Base-by-base conservation (phyloP, 2,888 invertebrate species). In the Alentia gelatinosa region DNA sequence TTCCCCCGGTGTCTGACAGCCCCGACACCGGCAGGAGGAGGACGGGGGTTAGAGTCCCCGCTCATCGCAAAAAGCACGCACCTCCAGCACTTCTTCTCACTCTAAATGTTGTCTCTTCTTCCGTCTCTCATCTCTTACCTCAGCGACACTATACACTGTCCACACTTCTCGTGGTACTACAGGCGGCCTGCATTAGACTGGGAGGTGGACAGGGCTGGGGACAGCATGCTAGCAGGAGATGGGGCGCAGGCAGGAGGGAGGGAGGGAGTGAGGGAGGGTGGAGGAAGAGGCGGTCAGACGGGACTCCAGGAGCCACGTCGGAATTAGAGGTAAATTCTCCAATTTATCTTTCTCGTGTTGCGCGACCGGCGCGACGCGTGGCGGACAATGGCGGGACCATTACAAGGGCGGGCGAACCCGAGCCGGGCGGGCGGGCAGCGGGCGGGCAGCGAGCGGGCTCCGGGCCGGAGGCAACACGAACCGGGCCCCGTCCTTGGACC, bases 281-380 rank as follows among this genome's bases (percentile, higher is more conserved):
- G 63, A 26, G 63, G 63, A 12, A 79, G 37, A 26, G 79, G 12
- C n/a, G 30, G 5, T 4, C 86, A 33, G 15, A 42, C 86, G 39
- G 23, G 42, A 19, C 39, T 30, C 83, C 83, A 74, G 12, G 12
- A 26, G 50, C 47, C 47, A 50, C 30, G 86, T 86, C 50, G 47
- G 47, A 86, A 86, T 86, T 86, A 86, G 86, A 86, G 86, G 86
- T 50, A 86, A 86, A 86, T 86, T 86, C 50, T 40, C 47, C 42
- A n/a, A 86, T 86, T 86, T 86, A 86, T 86, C 86, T 86, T 86
- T 86, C 86, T 86, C 86, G 30, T 86, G 47, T 86, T 86, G 86
- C 86, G 42, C 50, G 86, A 50, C 33, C 40, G 47, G 86, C 50
- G 47, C 47, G 86, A 30, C 86, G 86, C 47, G 86, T 86, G 86